These are phyloP conservation scores for Smutsia temminckii DNA, from an alignment of 2,797 vertebrate species.

Conservation along the genomic window DNA sequence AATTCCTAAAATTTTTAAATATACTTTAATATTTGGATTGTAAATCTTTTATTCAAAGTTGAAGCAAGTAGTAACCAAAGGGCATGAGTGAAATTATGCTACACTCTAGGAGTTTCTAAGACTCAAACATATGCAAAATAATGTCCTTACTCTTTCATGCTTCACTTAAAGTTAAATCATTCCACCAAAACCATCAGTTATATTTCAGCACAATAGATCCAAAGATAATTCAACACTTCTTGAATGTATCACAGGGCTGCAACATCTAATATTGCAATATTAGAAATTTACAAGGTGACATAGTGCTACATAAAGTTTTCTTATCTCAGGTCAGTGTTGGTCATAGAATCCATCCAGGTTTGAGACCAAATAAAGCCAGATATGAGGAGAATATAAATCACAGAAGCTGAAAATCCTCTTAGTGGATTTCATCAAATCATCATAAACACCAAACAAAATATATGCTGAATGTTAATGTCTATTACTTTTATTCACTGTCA, in stretches of 20 bases:
- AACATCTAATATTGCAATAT: background rate
- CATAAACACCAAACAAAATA: background rate
- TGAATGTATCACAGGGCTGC: background rate
- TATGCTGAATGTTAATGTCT: background rate
- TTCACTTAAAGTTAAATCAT: conserved; percentile 22
- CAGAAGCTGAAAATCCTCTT: background rate
- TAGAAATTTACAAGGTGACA: background rate
- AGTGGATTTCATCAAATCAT: background rate
- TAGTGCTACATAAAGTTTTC: background rate
- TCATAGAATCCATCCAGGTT: background rate
- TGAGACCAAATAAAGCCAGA: background rate
- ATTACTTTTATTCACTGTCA: background rate
- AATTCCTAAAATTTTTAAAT: background rate
- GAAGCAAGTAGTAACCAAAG: conserved; percentile 47
- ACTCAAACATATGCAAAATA: background rate
- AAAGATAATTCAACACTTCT: background rate
- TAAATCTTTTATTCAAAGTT: background rate
- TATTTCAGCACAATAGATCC: background rate
- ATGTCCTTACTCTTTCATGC: background rate
- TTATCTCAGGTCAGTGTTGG: background rate
- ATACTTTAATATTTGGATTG: conserved; percentile 1
- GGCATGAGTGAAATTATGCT: background rate
- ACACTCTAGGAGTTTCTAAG: background rate
- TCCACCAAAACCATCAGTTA: background rate
- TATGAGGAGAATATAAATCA: background rate